These are phyloP conservation scores for Anorthoa munda DNA, from an alignment of 2,888 invertebrate genomes.

Conservation along the genomic window DNA sequence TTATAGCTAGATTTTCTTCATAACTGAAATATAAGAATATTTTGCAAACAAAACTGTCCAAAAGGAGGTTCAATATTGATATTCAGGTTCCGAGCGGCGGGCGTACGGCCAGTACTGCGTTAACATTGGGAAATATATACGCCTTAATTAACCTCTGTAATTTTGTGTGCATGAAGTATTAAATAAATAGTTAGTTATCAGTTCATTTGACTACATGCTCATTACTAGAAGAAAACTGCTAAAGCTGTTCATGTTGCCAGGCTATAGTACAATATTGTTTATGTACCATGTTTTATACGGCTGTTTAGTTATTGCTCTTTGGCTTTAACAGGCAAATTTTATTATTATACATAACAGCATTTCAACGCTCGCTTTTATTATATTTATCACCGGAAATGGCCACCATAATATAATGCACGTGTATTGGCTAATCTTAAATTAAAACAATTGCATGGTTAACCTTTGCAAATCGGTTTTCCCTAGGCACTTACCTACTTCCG, in stretches of 20 bases:
- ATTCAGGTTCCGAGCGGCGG: no score
- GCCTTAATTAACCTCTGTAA: no score
- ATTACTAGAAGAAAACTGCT: constrained; percentile 18
- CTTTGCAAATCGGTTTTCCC: neutral
- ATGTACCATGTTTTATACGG: constrained; percentile 1
- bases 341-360: neutral
- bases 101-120: no score
- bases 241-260: neutral
- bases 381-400: constrained; percentile 2
- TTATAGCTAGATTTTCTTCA: no score
- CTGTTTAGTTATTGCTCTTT: neutral
- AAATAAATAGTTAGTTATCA: constrained; percentile 20
- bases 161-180: no score
- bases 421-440: neutral
- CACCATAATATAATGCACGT: neutral
- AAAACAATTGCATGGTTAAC: neutral
- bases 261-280: neutral
- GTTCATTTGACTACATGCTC: neutral
- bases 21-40: no score
- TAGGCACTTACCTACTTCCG: neutral
- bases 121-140: no score
- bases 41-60: no score
- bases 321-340: neutral
- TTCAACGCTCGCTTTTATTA: neutral
- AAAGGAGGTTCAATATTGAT: no score